These are phyloP conservation scores for Macropus fuliginosus DNA, from an alignment of 2,797 vertebrate species.

Conservation along the genomic window DNA sequence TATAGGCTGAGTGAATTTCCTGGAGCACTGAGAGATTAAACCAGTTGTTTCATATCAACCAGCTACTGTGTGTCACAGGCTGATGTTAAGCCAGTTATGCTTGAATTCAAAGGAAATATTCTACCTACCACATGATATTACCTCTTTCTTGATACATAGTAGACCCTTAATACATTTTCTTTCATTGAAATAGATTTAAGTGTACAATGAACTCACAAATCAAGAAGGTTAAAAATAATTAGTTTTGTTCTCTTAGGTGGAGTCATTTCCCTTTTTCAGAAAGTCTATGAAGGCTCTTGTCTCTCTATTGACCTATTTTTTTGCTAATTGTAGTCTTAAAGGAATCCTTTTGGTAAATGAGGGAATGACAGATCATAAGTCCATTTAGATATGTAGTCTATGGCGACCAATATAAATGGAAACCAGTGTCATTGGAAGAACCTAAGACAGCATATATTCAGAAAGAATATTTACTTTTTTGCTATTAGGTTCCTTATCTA, in stretches of 20 bases:
- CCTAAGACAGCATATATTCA: neutral
- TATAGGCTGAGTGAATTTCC: neutral
- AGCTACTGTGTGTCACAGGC: neutral
- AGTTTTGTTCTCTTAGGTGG: neutral
- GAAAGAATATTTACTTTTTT: neutral
- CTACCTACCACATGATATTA: neutral
- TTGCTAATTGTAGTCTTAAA: neutral
- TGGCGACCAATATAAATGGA: neutral
- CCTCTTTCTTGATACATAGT: too few species aligned
- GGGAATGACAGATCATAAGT: neutral
- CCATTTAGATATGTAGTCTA: neutral
- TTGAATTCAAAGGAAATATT: neutral
- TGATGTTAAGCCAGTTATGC: neutral
- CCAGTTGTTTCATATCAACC: neutral
- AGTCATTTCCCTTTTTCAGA: neutral
- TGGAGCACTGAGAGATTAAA: neutral
- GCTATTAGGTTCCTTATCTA: neutral
- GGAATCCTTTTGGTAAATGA: neutral
- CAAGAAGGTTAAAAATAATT: neutral
- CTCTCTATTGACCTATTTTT: neutral
- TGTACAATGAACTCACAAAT: neutral
- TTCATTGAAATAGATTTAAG: neutral
- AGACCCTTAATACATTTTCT: neutral
- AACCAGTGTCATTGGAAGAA: neutral
- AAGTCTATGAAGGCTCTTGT: neutral